Percentiles rank a stretch among this genome's conserved stretches.
These are phyloP conservation scores for Cepphus grylle DNA, from an alignment of 2,113 vertebrate genomes.

Conservation along the genomic window DNA sequence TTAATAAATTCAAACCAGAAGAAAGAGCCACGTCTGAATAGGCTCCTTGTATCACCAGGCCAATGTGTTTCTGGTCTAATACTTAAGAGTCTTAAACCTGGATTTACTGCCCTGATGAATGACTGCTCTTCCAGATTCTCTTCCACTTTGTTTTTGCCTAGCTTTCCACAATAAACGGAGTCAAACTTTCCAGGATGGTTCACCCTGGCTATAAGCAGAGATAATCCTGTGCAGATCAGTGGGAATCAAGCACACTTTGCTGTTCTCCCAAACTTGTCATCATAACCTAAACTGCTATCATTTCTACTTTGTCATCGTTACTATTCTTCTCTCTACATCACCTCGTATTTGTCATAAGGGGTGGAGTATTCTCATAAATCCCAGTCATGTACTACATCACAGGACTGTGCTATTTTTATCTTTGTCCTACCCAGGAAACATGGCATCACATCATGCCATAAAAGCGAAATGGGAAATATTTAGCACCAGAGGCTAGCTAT, in stretches of 20 bases:
- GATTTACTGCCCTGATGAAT: background rate
- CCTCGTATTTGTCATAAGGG: background rate
- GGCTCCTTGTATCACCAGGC: background rate
- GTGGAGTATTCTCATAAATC: background rate
- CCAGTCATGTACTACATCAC: background rate
- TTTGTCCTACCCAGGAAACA: background rate
- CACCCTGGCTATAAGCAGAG: background rate
- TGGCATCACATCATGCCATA: background rate
- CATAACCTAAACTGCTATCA: background rate
- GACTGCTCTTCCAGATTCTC: background rate
- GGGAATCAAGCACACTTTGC: background rate
- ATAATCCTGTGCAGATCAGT: background rate
- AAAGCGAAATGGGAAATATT: background rate
- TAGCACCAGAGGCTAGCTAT: background rate
- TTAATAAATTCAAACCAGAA: background rate
- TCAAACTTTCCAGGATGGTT: background rate
- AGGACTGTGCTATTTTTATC: background rate
- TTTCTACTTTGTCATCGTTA: background rate
- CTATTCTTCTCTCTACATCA: background rate
- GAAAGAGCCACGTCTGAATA: background rate
- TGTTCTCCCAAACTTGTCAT: background rate
- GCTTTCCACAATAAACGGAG: background rate
- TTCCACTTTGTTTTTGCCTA: background rate
- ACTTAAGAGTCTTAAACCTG: background rate
- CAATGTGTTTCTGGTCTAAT: background rate